Percentiles rank a stretch among this genome's conserved stretches.
These are phyloP conservation scores for Pterocles burchelli DNA, from an alignment of 2,113 vertebrate species.

Conservation along the genomic window DNA sequence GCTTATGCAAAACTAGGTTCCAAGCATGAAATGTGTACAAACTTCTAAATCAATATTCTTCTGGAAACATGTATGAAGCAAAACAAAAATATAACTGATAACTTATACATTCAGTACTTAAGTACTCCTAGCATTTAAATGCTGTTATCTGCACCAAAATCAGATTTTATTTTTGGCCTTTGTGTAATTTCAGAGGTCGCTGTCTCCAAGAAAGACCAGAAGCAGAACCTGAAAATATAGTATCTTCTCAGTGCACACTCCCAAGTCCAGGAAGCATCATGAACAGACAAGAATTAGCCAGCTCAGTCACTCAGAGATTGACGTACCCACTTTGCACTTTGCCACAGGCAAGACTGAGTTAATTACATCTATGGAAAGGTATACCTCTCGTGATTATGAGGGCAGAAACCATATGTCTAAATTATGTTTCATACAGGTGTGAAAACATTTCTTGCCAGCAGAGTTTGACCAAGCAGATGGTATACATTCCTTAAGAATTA, in stretches of 20 bases:
- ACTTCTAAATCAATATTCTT: background rate
- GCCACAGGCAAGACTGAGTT: background rate
- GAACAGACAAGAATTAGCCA: background rate
- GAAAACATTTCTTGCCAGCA: background rate
- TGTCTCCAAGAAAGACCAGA: background rate
- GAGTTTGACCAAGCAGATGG: background rate
- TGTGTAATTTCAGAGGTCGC: background rate
- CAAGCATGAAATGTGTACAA: background rate
- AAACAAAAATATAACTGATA: background rate
- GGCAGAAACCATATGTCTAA: background rate
- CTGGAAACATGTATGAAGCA: background rate
- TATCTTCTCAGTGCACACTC: background rate
- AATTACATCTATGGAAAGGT: background rate
- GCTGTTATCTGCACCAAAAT: background rate
- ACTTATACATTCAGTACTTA: background rate
- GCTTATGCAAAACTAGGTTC: background rate
- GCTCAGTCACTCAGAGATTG: background rate
- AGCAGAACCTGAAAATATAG: background rate
- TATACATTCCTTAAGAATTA: background rate
- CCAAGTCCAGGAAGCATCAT: background rate
- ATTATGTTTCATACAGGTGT: background rate
- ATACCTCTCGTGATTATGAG: background rate
- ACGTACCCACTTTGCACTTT: background rate
- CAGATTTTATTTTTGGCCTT: background rate
- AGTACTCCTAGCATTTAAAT: background rate